Evolutionary conservation across 1,140 invertebrate genomes (phyloP), one percentile per base, ranked within the genome.

Genomic region (Ruditapes philippinarum): DNA sequence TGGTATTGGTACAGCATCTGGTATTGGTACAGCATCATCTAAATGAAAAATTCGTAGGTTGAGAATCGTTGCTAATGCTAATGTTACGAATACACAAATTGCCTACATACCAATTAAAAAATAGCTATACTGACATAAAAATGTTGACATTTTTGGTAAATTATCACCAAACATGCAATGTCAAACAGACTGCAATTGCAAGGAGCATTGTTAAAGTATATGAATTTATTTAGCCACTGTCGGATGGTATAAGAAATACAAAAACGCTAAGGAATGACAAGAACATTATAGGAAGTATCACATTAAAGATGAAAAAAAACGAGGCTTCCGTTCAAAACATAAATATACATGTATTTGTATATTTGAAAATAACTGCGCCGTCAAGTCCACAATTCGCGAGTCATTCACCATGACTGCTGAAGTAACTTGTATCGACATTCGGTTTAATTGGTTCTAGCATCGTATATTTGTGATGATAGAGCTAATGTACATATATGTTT

Each of bases 261-360:
- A 97, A 93, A 12, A 97, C 94, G 19, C 96, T 96, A 14, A 97
- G 93, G 12, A 95, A 94, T 0, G 96, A 96, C 94, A 97, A 19
- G 95, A 96, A 96, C 88, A 96, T 96, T 89, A 96, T 97, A 3
- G 96, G 96, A 49, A 96, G 92, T 40, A 97, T 96, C 9, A 97
- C 95, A 93, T 97, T 97, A 93, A 96, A 95, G 68, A 96, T 95
- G 92, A 96, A 96, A 89, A n/a, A n/a, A 94, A 95, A 11, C 33
- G 68, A 28, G 36, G 31, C 68, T 22, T 38, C 31, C 31, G 17
- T 17, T 40, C 51, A 54, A 54, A 54, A 22, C 4, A 14, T 54
- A 54, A n/a, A n/a, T n/a, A 4, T 19, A 54, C 51, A 54, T 14
- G n/a, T n/a, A n/a, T n/a, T n/a, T n/a, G 11, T 54, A 54, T 22